These are phyloP conservation scores for Zonotrichia leucophrys DNA, from an alignment of 2,113 vertebrate genomes.

Conservation along the genomic window DNA sequence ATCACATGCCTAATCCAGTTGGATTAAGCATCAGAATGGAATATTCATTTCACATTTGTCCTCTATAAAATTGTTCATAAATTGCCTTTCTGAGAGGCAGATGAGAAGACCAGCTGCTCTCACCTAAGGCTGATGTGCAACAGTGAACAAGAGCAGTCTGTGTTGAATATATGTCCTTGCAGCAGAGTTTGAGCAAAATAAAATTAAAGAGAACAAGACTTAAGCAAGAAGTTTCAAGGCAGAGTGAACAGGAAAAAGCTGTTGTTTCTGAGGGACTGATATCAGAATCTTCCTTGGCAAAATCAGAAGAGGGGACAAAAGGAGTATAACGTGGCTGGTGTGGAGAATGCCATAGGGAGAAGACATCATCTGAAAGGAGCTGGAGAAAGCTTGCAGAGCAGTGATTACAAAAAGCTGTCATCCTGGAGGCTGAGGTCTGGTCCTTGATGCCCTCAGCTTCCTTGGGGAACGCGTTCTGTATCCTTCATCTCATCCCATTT, in stretches of 20 bases:
- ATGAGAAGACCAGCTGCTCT: slow-evolving; percentile 13
- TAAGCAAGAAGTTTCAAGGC: background rate
- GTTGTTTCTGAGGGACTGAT: background rate
- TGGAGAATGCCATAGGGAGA: background rate
- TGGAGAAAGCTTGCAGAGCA: background rate
- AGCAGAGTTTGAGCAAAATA: background rate
- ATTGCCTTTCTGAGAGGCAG: background rate
- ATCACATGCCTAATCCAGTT: background rate
- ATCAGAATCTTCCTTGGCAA: background rate
- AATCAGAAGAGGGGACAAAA: background rate
- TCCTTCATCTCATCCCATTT: background rate
- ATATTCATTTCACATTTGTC: slow-evolving; percentile 21
- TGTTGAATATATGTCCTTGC: background rate
- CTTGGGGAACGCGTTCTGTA: background rate
- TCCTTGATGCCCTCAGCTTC: background rate
- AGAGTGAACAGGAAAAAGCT: background rate
- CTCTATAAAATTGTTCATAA: slow-evolving; percentile 7
- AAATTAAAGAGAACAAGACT: background rate
- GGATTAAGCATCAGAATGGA: background rate
- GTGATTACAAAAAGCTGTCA: background rate
- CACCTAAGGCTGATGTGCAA: background rate
- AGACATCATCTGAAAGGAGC: background rate
- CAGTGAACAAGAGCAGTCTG: background rate
- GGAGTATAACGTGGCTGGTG: background rate
- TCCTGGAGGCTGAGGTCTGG: background rate